Percentiles rank a stretch among this genome's conserved stretches.
Evolutionary conservation across 2,113 vertebrate genomes (phyloP).

Genomic region (Miniopterus natalensis): DNA sequence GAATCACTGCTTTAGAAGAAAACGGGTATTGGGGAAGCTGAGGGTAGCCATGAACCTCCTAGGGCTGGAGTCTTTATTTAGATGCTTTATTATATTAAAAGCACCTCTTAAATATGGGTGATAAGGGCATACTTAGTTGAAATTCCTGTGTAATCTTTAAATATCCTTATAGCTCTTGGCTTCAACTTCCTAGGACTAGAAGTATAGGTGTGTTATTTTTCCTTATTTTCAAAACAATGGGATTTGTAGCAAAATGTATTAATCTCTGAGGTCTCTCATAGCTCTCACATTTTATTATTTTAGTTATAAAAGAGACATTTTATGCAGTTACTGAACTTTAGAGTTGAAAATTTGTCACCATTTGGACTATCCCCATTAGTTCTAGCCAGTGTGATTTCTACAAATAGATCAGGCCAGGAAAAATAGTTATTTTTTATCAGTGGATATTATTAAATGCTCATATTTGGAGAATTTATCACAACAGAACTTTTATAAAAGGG

Average conservation of each 20-base stretch:
- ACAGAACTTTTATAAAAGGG: neutral
- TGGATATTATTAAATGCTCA: conserved; percentile 42
- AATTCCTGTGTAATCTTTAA: conserved; percentile 15
- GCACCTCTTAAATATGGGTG: neutral
- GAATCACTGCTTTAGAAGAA: neutral
- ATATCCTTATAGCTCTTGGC: neutral
- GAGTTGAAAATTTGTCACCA: conserved; percentile 6
- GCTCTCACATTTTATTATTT: conserved; percentile 44
- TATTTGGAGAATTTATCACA: conserved; percentile 26
- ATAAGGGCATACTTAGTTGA: neutral
- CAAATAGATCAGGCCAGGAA: neutral
- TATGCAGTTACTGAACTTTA: neutral
- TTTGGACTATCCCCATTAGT: neutral
- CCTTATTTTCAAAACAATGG: conserved; percentile 15
- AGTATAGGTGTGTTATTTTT: neutral
- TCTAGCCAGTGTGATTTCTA: neutral
- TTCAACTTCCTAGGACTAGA: conserved; percentile 39
- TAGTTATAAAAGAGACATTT: conserved; percentile 15
- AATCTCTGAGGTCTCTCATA: conserved; percentile 4
- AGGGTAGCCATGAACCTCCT: neutral
- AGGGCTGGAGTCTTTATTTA: neutral
- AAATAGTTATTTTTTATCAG: neutral
- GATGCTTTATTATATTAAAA: neutral
- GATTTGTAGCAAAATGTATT: conserved; percentile 16
- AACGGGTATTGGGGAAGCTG: neutral